Conservation (phyloP, 2,113 vertebrate genomes). For the Phalacrocorax aristotelis region DNA sequence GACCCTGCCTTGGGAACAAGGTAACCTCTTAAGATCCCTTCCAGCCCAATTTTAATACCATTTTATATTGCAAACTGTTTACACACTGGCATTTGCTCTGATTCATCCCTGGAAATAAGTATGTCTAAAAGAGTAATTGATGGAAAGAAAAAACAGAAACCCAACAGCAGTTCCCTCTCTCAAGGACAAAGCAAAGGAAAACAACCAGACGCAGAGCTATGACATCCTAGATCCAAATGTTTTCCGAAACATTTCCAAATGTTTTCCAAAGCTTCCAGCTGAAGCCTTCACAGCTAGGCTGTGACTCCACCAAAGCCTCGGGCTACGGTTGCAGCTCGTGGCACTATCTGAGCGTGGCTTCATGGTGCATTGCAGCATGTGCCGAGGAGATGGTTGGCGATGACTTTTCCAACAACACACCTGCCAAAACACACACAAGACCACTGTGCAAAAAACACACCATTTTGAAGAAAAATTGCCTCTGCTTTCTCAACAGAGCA, state of each 20-base stretch:
- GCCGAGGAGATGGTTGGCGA: background rate
- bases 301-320: background rate
- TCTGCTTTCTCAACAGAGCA: background rate
- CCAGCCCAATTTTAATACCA: background rate
- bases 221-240: background rate
- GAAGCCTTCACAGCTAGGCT: constrained; percentile 18
- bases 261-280: constrained; percentile 46
- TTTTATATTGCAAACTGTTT: background rate
- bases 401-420: background rate
- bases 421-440: background rate
- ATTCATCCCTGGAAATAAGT: constrained; percentile 17
- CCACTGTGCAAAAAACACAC: background rate
- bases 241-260: constrained; percentile 56
- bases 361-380: accelerated
- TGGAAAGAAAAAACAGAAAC: background rate
- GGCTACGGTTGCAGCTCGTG: background rate
- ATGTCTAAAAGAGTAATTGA: background rate
- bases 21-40: background rate
- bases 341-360: background rate
- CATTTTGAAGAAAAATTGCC: background rate
- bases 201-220: background rate
- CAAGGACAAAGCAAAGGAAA: constrained; percentile 36
- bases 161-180: background rate
- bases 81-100: background rate
- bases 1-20: background rate